A percentile compares a stretch with the other conserved stretches of the same genome.
Evolutionary conservation across 2,888 invertebrate genomes (phyloP).

Genomic region (Cabera pusaria): DNA sequence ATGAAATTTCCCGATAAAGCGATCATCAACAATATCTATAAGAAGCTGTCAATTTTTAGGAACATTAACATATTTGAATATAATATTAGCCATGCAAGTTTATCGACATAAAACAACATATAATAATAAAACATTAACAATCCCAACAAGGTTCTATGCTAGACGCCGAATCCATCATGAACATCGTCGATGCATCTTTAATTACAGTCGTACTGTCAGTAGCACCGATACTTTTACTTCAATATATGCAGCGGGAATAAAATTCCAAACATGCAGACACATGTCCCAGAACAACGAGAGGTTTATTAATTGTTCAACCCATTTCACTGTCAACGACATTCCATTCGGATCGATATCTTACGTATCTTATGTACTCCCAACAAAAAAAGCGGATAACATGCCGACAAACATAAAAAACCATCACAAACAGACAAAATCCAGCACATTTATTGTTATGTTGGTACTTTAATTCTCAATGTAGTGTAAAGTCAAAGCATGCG

Average conservation of each 20-base stretch:
- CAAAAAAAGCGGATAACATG: constrained; percentile 52
- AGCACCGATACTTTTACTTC: constrained; percentile 33
- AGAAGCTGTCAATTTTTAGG: too few relatives aligned
- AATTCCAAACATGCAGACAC: constrained; percentile 59
- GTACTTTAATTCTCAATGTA: constrained; percentile 79
- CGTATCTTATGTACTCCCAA: constrained; percentile 60
- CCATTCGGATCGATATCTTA: constrained; percentile 69
- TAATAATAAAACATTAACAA: constrained; percentile 7
- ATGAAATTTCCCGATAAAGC: too few relatives aligned
- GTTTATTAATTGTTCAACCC: constrained; percentile 80
- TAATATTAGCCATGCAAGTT: too few relatives aligned
- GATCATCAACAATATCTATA: too few relatives aligned
- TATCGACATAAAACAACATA: constrained; percentile 3
- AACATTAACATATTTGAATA: too few relatives aligned
- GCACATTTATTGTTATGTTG: constrained; percentile 64
- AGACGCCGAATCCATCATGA: constrained; percentile 28
- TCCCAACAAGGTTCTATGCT: constrained; percentile 5
- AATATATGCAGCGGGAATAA: constrained; percentile 39
- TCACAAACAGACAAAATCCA: constrained; percentile 62
- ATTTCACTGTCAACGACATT: constrained; percentile 80
- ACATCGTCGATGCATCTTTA: constrained; percentile 20
- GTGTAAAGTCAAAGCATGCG: constrained; percentile 77
- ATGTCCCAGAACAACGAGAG: constrained; percentile 56
- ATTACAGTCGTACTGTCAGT: constrained; percentile 33
- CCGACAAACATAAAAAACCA: constrained; percentile 73